Evolutionary conservation across 2,113 vertebrate genomes (phyloP).

Genomic region (Silurus meridionalis): DNA sequence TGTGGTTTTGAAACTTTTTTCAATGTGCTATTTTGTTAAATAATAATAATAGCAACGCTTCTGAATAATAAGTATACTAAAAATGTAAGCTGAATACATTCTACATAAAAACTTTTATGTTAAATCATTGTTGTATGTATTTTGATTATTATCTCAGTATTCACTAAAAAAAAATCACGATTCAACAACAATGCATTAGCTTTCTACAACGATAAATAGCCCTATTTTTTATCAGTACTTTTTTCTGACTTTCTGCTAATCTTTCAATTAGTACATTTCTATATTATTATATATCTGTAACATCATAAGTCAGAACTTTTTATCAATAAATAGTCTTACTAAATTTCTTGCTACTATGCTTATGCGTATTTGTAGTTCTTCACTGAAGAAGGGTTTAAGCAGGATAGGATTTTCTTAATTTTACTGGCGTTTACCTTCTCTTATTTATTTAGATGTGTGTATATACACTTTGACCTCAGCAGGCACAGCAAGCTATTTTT

Average conservation of each 20-base stretch:
- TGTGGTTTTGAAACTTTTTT: neutral
- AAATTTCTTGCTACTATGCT: neutral
- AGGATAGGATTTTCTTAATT: neutral
- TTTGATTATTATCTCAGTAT: neutral
- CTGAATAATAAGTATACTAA: neutral
- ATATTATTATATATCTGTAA: neutral
- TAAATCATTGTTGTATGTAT: neutral
- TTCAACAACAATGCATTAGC: neutral
- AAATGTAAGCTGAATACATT: neutral
- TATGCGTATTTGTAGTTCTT: neutral
- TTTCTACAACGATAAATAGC: neutral
- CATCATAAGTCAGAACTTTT: neutral
- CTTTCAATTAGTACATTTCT: neutral
- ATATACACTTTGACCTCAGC: neutral
- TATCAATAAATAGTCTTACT: neutral
- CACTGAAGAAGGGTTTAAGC: no score
- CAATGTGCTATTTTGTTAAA: neutral
- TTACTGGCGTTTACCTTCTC: neutral
- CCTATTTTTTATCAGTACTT: neutral
- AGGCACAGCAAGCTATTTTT: neutral
- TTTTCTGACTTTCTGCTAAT: neutral
- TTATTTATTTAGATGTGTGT: neutral
- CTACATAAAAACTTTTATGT: neutral
- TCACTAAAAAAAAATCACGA: neutral
- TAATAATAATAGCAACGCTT: neutral